phyloP scores from a whole-genome alignment of 1,140 invertebrate species.

The Caenorhabditis latens region DNA sequence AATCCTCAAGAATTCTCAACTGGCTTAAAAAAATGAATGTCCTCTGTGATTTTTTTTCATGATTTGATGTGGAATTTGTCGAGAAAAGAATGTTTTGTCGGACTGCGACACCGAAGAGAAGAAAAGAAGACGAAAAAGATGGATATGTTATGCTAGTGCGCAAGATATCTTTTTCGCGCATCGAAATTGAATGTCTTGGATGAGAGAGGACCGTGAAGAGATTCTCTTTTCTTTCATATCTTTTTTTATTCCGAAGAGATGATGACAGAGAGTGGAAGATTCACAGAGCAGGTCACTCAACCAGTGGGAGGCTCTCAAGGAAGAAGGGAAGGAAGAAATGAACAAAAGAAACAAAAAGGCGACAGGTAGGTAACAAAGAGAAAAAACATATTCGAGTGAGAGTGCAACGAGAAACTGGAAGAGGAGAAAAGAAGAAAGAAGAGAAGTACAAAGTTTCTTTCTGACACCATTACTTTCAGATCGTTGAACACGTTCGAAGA shows the following conservation, averaged over 20 bases:
- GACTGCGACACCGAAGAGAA: slow-evolving; percentile 10
- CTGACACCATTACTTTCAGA: slow-evolving; percentile 48
- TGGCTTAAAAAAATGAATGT: too few relatives aligned
- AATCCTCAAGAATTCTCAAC: too few relatives aligned
- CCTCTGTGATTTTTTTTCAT: not conserved
- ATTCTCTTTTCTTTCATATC: slow-evolving; percentile 5
- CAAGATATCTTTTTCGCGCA: slow-evolving; percentile 51
- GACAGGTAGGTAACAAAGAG: not conserved
- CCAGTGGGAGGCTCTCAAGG: too few relatives aligned
- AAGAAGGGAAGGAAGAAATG: not conserved
- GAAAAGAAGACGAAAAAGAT: not conserved
- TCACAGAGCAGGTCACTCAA: too few relatives aligned
- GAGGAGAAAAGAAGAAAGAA: not conserved
- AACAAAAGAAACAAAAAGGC: not conserved
- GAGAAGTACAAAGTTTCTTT: slow-evolving; percentile 25
- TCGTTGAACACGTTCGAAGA: slow-evolving; percentile 15
- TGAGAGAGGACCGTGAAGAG: not conserved
- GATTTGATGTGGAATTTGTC: not conserved
- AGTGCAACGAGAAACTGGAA: not conserved
- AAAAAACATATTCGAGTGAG: not conserved
- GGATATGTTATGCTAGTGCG: slow-evolving; percentile 54
- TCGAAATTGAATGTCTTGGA: slow-evolving; percentile 53
- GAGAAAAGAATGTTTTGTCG: not conserved
- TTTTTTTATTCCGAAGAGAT: not conserved
- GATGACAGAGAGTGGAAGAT: not conserved